A percentile compares a stretch with the other conserved stretches of the same genome.
Conservation (phyloP, 2,113 vertebrate genomes). For the Mystacornis crossleyi region DNA sequence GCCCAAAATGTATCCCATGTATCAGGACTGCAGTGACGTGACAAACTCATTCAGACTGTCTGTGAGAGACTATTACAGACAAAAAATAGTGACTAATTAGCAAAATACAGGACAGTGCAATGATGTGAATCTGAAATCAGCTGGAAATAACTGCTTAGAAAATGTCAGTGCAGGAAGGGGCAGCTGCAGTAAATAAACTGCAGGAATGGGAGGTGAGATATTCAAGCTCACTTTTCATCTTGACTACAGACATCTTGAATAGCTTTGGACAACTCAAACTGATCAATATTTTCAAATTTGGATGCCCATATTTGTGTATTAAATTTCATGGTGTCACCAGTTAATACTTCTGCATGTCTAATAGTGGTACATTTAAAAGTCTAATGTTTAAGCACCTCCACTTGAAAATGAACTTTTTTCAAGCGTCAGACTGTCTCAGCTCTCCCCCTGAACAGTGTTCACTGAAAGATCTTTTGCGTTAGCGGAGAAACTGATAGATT, state of each 20-base stretch:
- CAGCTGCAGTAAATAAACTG: neutral
- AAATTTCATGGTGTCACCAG: neutral
- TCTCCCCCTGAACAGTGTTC: neutral
- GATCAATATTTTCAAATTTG: neutral
- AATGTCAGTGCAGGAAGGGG: neutral
- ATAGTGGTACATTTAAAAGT: neutral
- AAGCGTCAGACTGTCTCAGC: neutral
- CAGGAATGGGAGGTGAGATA: neutral
- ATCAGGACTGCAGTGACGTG: neutral
- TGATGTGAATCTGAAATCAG: neutral
- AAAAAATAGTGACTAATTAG: neutral
- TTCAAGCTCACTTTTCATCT: neutral
- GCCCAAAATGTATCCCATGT: neutral
- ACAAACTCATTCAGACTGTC: neutral
- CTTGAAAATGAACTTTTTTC: neutral
- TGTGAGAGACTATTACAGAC: neutral
- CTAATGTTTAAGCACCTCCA: neutral
- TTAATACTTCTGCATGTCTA: neutral
- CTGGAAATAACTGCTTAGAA: neutral
- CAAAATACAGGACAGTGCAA: neutral
- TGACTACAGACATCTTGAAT: neutral
- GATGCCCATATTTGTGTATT: neutral
- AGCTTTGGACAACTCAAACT: neutral
- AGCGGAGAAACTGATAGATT: neutral
- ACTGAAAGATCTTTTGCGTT: neutral